Conservation (phyloP, 1,140 invertebrate genomes). For the Brachionus rotundiformis region DNA sequence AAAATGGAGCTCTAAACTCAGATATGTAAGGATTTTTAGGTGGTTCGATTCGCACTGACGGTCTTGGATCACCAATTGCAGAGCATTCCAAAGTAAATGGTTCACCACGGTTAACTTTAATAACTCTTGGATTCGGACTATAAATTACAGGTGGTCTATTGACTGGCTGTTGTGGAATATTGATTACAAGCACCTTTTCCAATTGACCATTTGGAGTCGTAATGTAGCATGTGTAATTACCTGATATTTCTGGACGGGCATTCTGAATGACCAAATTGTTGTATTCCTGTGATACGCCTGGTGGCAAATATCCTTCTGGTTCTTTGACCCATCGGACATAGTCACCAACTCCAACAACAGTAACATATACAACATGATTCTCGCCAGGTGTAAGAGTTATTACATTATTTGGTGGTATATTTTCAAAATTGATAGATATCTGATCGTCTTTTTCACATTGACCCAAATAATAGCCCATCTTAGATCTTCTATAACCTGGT, state of each 20-base stretch:
- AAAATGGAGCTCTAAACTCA: not conserved
- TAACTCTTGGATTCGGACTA: not conserved
- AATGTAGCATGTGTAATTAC: conserved; percentile 43
- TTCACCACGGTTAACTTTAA: not conserved
- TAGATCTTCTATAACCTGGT: not conserved
- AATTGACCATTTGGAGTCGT: conserved; percentile 12
- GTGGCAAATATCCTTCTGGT: conserved; percentile 34
- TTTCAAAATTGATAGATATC: not conserved
- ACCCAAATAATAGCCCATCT: conserved; percentile 20
- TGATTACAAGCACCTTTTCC: conserved; percentile 16
- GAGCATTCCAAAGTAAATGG: conserved; percentile 37
- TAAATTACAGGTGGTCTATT: conserved; percentile 27
- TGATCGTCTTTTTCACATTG: conserved; percentile 16
- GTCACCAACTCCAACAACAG: conserved; percentile 12
- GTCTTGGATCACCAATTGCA: conserved; percentile 26
- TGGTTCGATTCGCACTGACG: conserved; percentile 28
- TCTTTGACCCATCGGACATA: conserved; percentile 42
- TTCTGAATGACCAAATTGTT: conserved; percentile 42
- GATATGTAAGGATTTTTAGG: not conserved
- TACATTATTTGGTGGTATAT: conserved; percentile 36
- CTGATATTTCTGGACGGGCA: conserved; percentile 27
- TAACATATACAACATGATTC: conserved; percentile 44
- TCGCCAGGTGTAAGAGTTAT: conserved; percentile 25
- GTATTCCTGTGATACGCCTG: conserved; percentile 31
- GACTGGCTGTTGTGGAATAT: not conserved